phyloP scores from a whole-genome alignment of 2,797 vertebrate species.

The Acipenser transmontanus region DNA sequence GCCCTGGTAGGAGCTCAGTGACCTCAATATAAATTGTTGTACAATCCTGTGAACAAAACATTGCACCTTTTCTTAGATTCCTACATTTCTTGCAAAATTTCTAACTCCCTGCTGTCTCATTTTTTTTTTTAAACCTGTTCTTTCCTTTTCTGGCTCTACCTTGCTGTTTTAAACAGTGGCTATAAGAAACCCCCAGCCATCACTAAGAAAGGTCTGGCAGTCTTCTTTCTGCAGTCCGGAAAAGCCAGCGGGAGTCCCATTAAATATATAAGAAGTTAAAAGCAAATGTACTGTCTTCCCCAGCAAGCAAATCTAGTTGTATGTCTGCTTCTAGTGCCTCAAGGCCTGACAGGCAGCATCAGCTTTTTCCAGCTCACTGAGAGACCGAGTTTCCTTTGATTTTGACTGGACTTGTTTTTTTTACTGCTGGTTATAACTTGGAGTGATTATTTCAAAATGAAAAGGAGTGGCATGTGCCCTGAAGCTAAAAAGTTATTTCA shows the following conservation, averaged over 20 bases:
- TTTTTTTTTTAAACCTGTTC: background rate
- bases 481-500: too few relatives aligned
- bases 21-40: too few relatives aligned
- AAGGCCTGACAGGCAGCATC: constrained; percentile 3
- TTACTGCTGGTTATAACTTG: background rate
- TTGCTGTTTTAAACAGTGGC: background rate
- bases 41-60: too few relatives aligned
- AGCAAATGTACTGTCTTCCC: constrained; percentile 1
- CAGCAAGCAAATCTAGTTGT: background rate
- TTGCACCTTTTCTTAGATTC: too few relatives aligned
- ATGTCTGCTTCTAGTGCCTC: background rate
- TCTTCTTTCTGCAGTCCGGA: background rate
- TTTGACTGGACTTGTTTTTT: background rate
- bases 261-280: constrained; percentile 1
- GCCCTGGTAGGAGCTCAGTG: too few relatives aligned
- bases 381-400: background rate
- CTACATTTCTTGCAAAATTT: too few relatives aligned
- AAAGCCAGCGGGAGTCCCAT: background rate
- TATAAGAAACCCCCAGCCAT: background rate
- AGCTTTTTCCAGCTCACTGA: background rate
- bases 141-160: background rate
- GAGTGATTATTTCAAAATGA: too few relatives aligned
- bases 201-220: background rate
- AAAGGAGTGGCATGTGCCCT: too few relatives aligned
- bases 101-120: too few relatives aligned